Conservation (phyloP, 2,888 invertebrate genomes). For the Enchytraeus crypticus region DNA sequence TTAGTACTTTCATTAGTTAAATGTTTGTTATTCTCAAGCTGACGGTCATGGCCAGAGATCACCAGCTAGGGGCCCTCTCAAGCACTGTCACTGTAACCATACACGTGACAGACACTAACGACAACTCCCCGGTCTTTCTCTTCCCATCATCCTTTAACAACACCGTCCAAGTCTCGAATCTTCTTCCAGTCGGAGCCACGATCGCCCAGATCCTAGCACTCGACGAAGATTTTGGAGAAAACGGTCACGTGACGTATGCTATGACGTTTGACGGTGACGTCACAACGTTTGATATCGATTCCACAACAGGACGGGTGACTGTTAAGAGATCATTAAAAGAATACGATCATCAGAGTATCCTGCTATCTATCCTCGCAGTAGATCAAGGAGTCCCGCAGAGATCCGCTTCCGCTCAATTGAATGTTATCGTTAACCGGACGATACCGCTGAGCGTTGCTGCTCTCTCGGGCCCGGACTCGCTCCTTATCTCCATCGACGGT, state of each 20-base stretch:
- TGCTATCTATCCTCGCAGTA: conserved; percentile 6
- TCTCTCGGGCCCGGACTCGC: neutral
- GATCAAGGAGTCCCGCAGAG: conserved; percentile 12
- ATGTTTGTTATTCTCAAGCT: no score
- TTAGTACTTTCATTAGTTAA: no score
- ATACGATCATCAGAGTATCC: conserved; percentile 6
- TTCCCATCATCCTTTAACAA: conserved; percentile 17
- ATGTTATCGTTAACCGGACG: conserved; percentile 19
- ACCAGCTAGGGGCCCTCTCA: conserved; percentile 3
- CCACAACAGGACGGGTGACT: conserved; percentile 2
- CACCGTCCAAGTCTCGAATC: conserved; percentile 10
- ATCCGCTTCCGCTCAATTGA: neutral
- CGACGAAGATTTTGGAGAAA: conserved; percentile 11
- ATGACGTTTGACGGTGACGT: neutral
- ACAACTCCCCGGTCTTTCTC: conserved; percentile 25
- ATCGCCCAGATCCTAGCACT: conserved; percentile 1
- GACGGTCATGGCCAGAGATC: conserved; percentile 14
- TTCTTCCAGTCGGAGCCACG: neutral
- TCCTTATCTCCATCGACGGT: conserved; percentile 6
- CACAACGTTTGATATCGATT: conserved; percentile 7
- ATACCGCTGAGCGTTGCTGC: neutral
- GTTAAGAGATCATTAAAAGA: conserved; percentile 2
- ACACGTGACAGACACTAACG: conserved; percentile 24
- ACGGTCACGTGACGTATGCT: conserved; percentile 1
- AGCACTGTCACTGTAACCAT: conserved; percentile 20